Percentiles rank a stretch among this genome's conserved stretches.
These are phyloP conservation scores for Seriola rivoliana DNA, from an alignment of 2,113 vertebrate species.

Conservation along the genomic window DNA sequence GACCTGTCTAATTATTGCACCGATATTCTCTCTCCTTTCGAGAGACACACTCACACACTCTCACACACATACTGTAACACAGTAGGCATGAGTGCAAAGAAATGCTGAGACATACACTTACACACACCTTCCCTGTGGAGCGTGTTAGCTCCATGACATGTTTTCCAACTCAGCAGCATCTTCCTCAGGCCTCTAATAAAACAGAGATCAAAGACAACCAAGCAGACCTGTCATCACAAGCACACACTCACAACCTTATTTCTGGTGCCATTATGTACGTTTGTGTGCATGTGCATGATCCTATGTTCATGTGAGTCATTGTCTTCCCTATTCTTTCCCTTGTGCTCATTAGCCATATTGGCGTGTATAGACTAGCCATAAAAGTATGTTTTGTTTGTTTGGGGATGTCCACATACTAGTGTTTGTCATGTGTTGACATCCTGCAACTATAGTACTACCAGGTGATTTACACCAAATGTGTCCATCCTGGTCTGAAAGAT, in stretches of 20 bases:
- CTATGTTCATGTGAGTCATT: slow-evolving; percentile 37
- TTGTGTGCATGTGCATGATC: slow-evolving; percentile 5
- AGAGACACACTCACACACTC: background rate
- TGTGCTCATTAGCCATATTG: slow-evolving; percentile 37
- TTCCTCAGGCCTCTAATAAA: slow-evolving; percentile 81
- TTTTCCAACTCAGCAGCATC: slow-evolving; percentile 79
- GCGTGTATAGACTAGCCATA: background rate
- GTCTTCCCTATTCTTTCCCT: slow-evolving; percentile 17
- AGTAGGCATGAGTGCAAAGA: slow-evolving; percentile 21
- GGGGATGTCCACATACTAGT: slow-evolving; percentile 18
- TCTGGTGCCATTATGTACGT: slow-evolving; percentile 38
- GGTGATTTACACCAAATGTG: slow-evolving; percentile 26
- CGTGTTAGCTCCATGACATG: slow-evolving; percentile 69
- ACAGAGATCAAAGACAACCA: slow-evolving; percentile 77
- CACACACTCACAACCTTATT: slow-evolving; percentile 38
- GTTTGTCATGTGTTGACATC: slow-evolving; percentile 38
- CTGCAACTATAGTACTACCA: slow-evolving; percentile 19
- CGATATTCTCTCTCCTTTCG: background rate
- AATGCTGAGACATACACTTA: slow-evolving; percentile 27
- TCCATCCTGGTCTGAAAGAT: slow-evolving; percentile 23
- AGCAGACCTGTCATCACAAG: slow-evolving; percentile 70
- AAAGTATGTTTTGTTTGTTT: slow-evolving; percentile 39
- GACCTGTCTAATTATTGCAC: slow-evolving; percentile 38
- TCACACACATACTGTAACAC: background rate
- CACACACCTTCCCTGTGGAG: slow-evolving; percentile 68